Evolutionary conservation across 2,113 vertebrate genomes (phyloP), one percentile per base, ranked within the genome.

Genomic region (Mola mola): DNA sequence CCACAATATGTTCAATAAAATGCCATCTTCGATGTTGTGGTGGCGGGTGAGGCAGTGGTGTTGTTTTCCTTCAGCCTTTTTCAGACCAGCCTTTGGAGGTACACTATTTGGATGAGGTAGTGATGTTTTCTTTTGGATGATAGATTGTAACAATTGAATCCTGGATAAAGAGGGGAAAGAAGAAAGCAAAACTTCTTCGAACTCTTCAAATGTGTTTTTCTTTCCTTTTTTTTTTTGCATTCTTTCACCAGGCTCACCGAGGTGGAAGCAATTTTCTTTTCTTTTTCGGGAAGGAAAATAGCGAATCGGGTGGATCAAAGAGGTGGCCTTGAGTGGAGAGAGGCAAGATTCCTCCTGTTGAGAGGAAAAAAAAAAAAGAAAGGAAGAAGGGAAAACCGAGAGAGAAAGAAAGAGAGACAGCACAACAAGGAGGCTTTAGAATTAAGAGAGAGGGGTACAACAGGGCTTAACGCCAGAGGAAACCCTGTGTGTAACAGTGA

Each of bases 391-490:
- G 46, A 40, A 63, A 29, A 49, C 7, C 34, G 20, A 71, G 62
- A 33, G 6, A 52, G 49, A 11, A 1, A 17, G 16, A 60, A 13
- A 37, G 21, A 68, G 55, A 73, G 33, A 59, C 61, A 75, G 49
- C 60, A 52, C 65, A 52, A 78, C 56, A 66, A 77, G 75, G 71
- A 85, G 59, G 69, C 71, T 69, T 64, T 69, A 59, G 73, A 77
- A 73, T 69, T 51, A 52, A 84, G 62, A 49, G 60, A 60, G 22
- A 59, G 25, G 59, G 19, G 60, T 81, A 78, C 79, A 82, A 66
- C 77, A 75, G 77, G 82, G 81, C 80, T 90, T 90, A 92, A 86
- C 79, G 77, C 80, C 82, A 81, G 86, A 89, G 86, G 88, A 85
- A 78, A 60, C 63, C 68, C 9, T 41, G 33, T 55, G 62, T 75